Evolutionary conservation across 2,888 invertebrate genomes (phyloP).

Genomic region (Sylvicola fuscatus): DNA sequence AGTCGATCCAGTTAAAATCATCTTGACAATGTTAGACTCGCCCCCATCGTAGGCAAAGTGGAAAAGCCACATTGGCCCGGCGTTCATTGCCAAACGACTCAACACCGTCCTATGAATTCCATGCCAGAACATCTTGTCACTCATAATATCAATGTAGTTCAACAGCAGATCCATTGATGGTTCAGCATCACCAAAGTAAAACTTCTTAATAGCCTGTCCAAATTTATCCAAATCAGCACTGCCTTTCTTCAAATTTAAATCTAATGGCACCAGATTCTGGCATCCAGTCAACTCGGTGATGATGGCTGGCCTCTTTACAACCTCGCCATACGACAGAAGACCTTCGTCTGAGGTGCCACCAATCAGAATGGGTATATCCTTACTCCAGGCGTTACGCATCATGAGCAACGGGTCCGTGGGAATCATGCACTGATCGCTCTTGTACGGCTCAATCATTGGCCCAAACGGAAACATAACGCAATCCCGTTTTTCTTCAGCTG

Average conservation of each 20-base stretch:
- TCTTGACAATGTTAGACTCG: slow-evolving; percentile 7
- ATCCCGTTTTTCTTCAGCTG: too few species aligned
- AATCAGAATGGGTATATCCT: slow-evolving; percentile 17
- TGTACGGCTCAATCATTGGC: slow-evolving; percentile 21
- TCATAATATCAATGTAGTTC: background rate
- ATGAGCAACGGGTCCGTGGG: slow-evolving; percentile 13
- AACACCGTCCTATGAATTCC: slow-evolving; percentile 17
- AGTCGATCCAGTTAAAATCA: slow-evolving; percentile 13
- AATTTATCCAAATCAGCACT: background rate
- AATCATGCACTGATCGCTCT: slow-evolving; percentile 17
- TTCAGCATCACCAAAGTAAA: background rate
- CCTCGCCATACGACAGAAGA: slow-evolving; percentile 17
- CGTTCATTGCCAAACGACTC: slow-evolving; percentile 12
- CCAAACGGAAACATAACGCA: slow-evolving; percentile 16
- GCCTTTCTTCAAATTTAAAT: background rate
- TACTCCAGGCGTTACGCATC: slow-evolving; percentile 18
- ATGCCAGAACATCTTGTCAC: slow-evolving; percentile 20
- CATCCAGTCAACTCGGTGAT: background rate
- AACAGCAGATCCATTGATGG: background rate
- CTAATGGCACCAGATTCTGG: background rate
- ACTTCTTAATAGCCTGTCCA: background rate
- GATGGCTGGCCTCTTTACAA: background rate
- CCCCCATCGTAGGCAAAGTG: slow-evolving; percentile 22
- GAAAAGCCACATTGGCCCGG: slow-evolving; percentile 18
- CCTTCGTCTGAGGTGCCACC: slow-evolving; percentile 23